A percentile compares a stretch with the other conserved stretches of the same genome.
Conservation (phyloP, 1,140 invertebrate species). For the Proales similis region DNA sequence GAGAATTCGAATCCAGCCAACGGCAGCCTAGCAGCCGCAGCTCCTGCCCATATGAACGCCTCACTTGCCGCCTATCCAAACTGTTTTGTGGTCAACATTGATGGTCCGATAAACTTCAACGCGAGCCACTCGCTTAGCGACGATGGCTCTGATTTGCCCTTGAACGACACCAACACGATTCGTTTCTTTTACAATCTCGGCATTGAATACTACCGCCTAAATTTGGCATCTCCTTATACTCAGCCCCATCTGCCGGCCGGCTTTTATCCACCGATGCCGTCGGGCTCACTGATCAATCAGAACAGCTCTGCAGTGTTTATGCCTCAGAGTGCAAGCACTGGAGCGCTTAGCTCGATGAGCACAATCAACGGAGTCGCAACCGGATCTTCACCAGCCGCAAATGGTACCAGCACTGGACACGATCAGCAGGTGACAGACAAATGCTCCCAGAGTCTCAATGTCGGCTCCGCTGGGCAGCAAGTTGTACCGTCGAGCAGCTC, state of each 20-base stretch:
- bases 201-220: conserved; percentile 11
- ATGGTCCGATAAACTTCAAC: conserved; percentile 35
- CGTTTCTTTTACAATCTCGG: conserved; percentile 36
- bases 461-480: too few species aligned
- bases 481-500: too few species aligned
- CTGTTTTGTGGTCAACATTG: conserved; percentile 33
- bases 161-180: conserved; percentile 32
- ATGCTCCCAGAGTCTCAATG: too few species aligned
- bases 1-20: conserved; percentile 9
- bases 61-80: conserved; percentile 18
- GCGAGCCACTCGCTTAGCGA: conserved; percentile 31
- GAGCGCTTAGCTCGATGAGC: background rate
- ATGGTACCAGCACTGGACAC: too few species aligned
- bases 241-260: background rate
- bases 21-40: background rate
- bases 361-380: background rate
- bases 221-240: background rate
- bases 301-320: background rate
- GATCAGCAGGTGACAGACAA: too few species aligned
- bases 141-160: conserved; percentile 27
- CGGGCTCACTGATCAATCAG: background rate
- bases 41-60: background rate
- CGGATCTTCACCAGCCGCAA: background rate
- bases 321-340: background rate
- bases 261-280: background rate